Conservation (phyloP, 1,140 invertebrate genomes). For the Caerostris extrusa region DNA sequence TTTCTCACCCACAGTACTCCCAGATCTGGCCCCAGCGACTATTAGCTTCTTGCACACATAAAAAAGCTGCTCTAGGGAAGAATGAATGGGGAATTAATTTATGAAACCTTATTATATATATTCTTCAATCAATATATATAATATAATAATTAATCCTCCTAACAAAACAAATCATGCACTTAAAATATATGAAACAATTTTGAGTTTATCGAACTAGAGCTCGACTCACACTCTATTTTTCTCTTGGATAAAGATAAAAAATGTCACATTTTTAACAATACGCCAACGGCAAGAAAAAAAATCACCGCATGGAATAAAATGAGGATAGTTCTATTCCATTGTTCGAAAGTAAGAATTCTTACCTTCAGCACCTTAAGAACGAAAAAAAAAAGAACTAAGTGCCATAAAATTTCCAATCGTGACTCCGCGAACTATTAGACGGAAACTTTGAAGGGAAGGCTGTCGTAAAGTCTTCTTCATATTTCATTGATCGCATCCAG, state of each 20-base stretch:
- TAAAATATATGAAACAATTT: no score
- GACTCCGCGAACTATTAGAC: slow-evolving; percentile 30
- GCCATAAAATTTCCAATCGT: slow-evolving; percentile 41
- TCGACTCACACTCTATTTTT: no score
- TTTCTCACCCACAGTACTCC: no score
- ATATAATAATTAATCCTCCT: no score
- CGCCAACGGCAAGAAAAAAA: neutral
- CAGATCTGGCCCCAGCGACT: no score
- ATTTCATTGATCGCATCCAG: slow-evolving; percentile 23
- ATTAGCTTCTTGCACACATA: no score
- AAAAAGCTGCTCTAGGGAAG: no score
- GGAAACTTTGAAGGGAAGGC: neutral
- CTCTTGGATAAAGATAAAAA: neutral
- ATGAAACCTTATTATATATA: no score
- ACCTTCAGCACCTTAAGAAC: neutral
- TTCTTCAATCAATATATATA: no score
- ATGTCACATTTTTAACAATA: neutral
- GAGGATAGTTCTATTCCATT: slow-evolving; percentile 17
- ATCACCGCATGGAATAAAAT: neutral
- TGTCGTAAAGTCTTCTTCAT: slow-evolving; percentile 25
- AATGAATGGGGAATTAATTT: no score
- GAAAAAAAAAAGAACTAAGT: neutral
- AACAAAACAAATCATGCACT: no score
- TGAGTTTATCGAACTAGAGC: no score
- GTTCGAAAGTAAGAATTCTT: slow-evolving; percentile 24